Evolutionary conservation across 1,140 invertebrate species (phyloP), one percentile per base, ranked within the genome.

Genomic region (Diuraphis noxia): DNA sequence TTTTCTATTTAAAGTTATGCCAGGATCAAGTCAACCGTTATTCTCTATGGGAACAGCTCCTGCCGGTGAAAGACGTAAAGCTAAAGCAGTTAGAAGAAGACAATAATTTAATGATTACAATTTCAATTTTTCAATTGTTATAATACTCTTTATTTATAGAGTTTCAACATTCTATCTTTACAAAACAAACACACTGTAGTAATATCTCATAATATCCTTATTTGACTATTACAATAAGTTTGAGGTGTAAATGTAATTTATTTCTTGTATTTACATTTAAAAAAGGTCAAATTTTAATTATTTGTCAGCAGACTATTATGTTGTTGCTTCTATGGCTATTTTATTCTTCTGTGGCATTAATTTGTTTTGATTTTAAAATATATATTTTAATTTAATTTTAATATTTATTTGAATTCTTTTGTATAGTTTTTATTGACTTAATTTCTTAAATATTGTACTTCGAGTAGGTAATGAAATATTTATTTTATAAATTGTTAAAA

Each of bases 11-110:
- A 6, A 17, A 90, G 88, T 6, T 77, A 79, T 89, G 56, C 40
- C 56, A 19, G 88, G 88, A 90, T 90, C 88, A 36, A 79, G 88
- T 79, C 88, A 90, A 43, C n/a, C 88, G 4, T 79, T 90, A 90
- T 90, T 90, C 1, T 77, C 56, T 1, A 90, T 90, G 40, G 88
- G 88, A 36, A 46, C 88, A 79, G 63, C 88, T 46, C 88, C 88
- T 34, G 63, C 88, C 13, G 88, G 13, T 25, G 63, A 90, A 36
- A 90, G 88, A 46, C 56, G 88, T 36, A 90, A 90, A 79, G 88
- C 40, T 34, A 90, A 90, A 90, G 88, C 88, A 43, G 88, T 90
- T 79, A 79, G 88, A 52, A 90, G 88, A 49, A 40, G 88, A 36
- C 86, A 88, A 88, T 88, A 63, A 41, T 88, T n/a, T 25, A 46